These are phyloP conservation scores for Aspidoscelis tigris DNA, from an alignment of 2,113 vertebrate species.

Conservation along the genomic window DNA sequence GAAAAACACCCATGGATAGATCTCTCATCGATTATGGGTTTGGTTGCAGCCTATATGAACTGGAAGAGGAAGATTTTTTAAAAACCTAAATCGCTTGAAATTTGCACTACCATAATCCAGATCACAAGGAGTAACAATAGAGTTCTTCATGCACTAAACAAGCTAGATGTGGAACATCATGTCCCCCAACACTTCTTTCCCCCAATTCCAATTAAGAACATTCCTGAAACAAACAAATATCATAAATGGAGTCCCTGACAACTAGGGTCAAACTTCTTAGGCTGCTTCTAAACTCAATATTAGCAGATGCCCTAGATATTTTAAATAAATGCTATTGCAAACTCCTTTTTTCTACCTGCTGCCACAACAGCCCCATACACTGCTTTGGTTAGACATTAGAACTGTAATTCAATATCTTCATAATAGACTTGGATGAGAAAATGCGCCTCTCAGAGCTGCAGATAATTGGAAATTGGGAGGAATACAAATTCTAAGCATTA, in stretches of 20 bases:
- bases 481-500: background rate
- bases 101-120: too few relatives aligned
- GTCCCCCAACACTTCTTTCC: background rate
- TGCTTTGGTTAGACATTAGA: background rate
- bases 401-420: background rate
- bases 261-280: background rate
- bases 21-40: too few relatives aligned
- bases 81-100: too few relatives aligned
- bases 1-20: too few relatives aligned
- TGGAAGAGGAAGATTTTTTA: too few relatives aligned
- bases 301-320: background rate
- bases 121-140: too few relatives aligned
- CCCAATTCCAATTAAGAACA: background rate
- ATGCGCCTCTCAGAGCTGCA: background rate
- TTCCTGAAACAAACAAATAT: background rate
- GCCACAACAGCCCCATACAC: background rate
- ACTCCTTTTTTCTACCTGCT: background rate
- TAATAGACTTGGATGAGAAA: background rate
- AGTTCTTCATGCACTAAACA: too few relatives aligned
- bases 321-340: background rate
- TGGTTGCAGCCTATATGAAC: too few relatives aligned
- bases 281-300: background rate
- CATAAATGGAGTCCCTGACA: background rate
- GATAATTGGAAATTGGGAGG: background rate
- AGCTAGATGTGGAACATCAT: too few relatives aligned